These are phyloP conservation scores for Drosophila mauritiana DNA, from an alignment of 1,140 invertebrate species.

Conservation along the genomic window DNA sequence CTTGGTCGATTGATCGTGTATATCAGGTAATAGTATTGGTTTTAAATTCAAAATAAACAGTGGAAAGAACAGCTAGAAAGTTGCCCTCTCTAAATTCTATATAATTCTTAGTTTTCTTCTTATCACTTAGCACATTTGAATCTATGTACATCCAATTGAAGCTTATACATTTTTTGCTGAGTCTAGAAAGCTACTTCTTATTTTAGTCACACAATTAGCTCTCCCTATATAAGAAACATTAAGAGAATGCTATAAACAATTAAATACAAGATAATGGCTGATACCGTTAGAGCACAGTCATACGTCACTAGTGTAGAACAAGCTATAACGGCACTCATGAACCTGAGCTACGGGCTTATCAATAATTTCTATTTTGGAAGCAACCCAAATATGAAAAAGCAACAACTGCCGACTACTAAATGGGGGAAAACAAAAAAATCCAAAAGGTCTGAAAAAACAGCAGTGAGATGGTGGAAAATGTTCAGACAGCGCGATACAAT, in stretches of 20 bases:
- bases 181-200: neutral
- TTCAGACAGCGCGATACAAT: constrained; percentile 17
- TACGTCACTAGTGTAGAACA: constrained; percentile 64
- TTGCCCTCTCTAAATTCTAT: constrained; percentile 1
- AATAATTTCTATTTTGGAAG: constrained; percentile 66
- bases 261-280: constrained; percentile 31
- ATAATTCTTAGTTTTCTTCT: too few relatives aligned
- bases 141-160: neutral
- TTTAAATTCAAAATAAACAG: constrained; percentile 10
- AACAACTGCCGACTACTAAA: constrained; percentile 20
- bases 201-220: neutral
- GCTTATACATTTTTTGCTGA: neutral
- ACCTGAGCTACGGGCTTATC: constrained; percentile 53
- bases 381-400: constrained; percentile 15
- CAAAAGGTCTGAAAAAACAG: constrained; percentile 32
- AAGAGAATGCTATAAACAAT: neutral
- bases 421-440: constrained; percentile 16
- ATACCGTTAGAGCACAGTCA: constrained; percentile 41
- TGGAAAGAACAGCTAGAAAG: neutral
- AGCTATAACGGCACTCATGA: constrained; percentile 42
- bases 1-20: constrained; percentile 6
- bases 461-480: constrained; percentile 14
- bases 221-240: neutral
- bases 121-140: neutral
- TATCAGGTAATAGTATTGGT: constrained; percentile 1